Evolutionary conservation across 1,140 invertebrate genomes (phyloP).

Genomic region (Cotesia chilonis): DNA sequence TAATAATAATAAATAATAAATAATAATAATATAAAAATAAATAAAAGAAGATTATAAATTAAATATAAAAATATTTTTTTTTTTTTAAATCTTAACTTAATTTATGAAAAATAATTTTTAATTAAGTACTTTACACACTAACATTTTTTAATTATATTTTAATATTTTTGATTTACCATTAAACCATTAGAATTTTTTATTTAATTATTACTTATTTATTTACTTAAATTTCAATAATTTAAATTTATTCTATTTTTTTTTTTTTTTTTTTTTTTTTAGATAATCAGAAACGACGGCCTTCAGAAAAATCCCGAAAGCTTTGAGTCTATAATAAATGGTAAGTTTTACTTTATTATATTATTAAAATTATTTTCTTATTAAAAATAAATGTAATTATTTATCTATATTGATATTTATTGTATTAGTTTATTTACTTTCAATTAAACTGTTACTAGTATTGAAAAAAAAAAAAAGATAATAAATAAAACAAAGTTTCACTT

Average conservation of each 20-base stretch:
- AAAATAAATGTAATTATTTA: no score
- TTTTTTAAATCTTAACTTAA: no score
- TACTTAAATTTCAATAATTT: background rate
- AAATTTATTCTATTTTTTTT: constrained; percentile 8
- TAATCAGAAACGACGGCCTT: constrained; percentile 40
- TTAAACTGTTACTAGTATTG: background rate
- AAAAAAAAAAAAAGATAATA: background rate
- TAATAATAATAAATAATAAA: no score
- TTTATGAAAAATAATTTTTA: no score
- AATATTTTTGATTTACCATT: no score
- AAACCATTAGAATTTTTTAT: no score
- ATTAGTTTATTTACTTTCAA: background rate
- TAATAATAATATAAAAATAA: no score
- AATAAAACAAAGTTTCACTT: constrained; percentile 48
- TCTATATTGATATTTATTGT: background rate
- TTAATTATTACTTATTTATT: constrained; percentile 53
- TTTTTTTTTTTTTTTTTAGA: constrained; percentile 40
- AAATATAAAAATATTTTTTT: no score
- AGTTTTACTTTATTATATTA: constrained; percentile 37
- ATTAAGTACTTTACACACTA: no score
- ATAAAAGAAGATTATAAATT: no score
- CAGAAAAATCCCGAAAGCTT: constrained; percentile 48
- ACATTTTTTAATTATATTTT: no score
- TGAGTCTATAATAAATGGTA: constrained; percentile 54
- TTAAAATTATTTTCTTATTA: background rate